Evolutionary conservation across 2,113 vertebrate species (phyloP).

Genomic region (Cololabis saira): DNA sequence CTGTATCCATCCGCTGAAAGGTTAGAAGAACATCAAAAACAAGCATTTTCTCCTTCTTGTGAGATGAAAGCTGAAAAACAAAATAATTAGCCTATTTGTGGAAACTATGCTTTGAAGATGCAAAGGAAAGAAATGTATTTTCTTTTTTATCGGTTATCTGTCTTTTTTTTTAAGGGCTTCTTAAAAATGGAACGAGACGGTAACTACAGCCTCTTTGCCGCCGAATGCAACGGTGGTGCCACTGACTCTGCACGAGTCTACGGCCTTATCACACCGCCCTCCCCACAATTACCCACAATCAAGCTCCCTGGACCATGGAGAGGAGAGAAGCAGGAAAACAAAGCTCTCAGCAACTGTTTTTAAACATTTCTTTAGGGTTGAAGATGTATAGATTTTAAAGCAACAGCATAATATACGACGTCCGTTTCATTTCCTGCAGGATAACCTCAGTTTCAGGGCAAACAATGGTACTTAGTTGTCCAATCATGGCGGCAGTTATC

Average conservation of each 20-base stretch:
- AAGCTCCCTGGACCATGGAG: slow-evolving; percentile 36
- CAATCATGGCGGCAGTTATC: too few species aligned
- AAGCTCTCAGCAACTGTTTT: slow-evolving; percentile 16
- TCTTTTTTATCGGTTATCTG: slow-evolving; percentile 56
- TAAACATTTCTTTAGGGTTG: too few species aligned
- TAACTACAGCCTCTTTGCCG: slow-evolving; percentile 28
- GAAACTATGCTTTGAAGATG: slow-evolving; percentile 74
- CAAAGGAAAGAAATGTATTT: slow-evolving; percentile 57
- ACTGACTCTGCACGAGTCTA: slow-evolving; percentile 49
- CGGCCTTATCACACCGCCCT: slow-evolving; percentile 49
- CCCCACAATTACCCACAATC: slow-evolving; percentile 65
- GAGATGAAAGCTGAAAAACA: slow-evolving; percentile 75
- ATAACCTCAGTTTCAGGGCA: too few species aligned
- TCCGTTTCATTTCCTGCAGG: too few species aligned
- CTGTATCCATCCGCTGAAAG: slow-evolving; percentile 46
- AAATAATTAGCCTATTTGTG: slow-evolving; percentile 74
- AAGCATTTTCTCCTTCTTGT: slow-evolving; percentile 52
- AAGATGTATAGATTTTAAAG: too few species aligned
- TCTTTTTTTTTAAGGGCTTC: slow-evolving; percentile 53
- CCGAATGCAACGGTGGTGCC: slow-evolving; percentile 39
- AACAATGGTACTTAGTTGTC: too few species aligned
- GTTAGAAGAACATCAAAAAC: slow-evolving; percentile 73
- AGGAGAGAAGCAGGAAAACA: slow-evolving; percentile 36
- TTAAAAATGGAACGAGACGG: slow-evolving; percentile 44
- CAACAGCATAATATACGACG: too few species aligned